Conservation (phyloP, 1,140 invertebrate species). For the Drosophila pruinosa region DNA sequence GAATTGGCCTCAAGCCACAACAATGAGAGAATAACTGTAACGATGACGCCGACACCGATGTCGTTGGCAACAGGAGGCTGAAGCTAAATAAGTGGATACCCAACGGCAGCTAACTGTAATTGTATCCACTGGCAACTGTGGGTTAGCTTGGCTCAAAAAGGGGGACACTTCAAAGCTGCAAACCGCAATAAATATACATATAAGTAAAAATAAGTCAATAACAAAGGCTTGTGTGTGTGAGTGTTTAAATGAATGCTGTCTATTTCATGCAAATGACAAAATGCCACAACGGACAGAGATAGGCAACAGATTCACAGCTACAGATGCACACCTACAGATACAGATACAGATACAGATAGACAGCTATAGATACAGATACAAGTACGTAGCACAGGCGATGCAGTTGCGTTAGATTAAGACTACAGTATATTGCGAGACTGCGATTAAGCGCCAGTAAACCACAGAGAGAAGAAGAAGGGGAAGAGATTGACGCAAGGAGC, state of each 20-base stretch:
- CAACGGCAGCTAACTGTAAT: conserved; percentile 67
- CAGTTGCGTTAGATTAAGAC: conserved; percentile 38
- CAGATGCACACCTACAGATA: conserved; percentile 5
- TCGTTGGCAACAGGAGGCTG: conserved; percentile 6
- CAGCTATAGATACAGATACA: conserved; percentile 15
- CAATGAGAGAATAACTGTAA: conserved; percentile 62
- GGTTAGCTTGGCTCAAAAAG: conserved; percentile 23
- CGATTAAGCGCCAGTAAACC: conserved; percentile 46
- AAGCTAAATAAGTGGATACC: conserved; percentile 9
- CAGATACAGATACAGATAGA: conserved; percentile 30
- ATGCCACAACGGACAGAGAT: conserved; percentile 3
- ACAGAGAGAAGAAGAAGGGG: background rate
- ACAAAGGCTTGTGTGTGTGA: conserved; percentile 46
- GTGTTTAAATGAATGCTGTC: conserved; percentile 18
- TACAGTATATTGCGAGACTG: conserved; percentile 23
- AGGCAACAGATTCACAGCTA: conserved; percentile 11
- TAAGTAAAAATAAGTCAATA: conserved; percentile 35
- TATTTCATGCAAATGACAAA: conserved; percentile 29
- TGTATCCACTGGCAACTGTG: conserved; percentile 61
- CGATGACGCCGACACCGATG: conserved; percentile 25
- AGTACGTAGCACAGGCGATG: background rate
- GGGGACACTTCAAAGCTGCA: conserved; percentile 56
- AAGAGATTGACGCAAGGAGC: background rate
- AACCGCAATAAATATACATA: conserved; percentile 54
- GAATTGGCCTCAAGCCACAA: conserved; percentile 41